Conservation (phyloP, 2,797 vertebrate genomes). For the Acanthurus tractus region DNA sequence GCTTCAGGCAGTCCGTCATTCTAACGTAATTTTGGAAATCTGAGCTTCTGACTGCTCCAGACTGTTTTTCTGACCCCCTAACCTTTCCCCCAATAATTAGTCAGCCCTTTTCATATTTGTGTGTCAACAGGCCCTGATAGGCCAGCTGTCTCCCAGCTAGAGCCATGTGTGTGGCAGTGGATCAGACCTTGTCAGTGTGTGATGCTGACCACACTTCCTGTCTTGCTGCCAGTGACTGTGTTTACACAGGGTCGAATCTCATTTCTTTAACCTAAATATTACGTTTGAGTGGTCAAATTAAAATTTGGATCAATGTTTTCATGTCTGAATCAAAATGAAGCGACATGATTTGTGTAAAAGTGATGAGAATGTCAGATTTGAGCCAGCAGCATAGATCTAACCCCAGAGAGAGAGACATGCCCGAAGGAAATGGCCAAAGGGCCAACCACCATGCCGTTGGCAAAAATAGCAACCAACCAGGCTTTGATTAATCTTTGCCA, state of each 20-base stretch:
- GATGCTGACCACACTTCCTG: conserved; percentile 80
- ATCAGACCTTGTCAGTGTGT: conserved; percentile 78
- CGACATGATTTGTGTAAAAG: not conserved
- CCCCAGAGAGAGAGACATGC: conserved; percentile 23
- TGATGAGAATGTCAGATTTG: conserved; percentile 26
- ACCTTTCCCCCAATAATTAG: conserved; percentile 84
- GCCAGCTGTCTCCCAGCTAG: conserved; percentile 85
- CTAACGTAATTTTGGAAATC: conserved; percentile 30
- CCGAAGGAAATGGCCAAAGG: conserved; percentile 34
- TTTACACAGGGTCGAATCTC: conserved; percentile 55
- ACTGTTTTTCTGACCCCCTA: conserved; percentile 45
- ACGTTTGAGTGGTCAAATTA: not conserved
- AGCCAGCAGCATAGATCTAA: conserved; percentile 24
- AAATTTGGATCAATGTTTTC: not conserved
- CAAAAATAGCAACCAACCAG: conserved; percentile 44
- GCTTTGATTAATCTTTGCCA: conserved; percentile 53
- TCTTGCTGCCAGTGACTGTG: conserved; percentile 76
- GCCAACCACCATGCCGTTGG: conserved; percentile 60
- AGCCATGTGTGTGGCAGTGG: conserved; percentile 81
- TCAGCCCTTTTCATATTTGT: conserved; percentile 83
- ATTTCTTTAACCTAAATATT: not conserved
- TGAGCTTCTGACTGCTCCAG: conserved; percentile 35
- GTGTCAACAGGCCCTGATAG: conserved; percentile 81
- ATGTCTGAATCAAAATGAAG: conserved; percentile 1
- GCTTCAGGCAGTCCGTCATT: conserved; percentile 5